Evolutionary conservation across 2,113 vertebrate species (phyloP).

Genomic region (Labrus mixtus): DNA sequence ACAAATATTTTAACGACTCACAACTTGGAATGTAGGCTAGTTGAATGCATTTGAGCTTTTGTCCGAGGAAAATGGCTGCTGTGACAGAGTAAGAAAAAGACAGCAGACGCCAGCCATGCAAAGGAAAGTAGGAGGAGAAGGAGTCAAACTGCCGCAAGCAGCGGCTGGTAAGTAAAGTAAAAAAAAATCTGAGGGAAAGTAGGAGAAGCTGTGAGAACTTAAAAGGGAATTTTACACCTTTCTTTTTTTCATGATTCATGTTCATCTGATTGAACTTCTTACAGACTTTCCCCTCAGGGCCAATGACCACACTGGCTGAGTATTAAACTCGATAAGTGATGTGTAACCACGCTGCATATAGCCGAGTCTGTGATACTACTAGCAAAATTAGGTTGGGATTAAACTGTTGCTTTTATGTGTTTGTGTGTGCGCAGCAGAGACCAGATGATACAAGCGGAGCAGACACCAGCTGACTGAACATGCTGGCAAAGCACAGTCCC

Average conservation of each 20-base stretch:
- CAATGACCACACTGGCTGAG: conserved; percentile 20
- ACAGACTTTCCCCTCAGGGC: conserved; percentile 8
- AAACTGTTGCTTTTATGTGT: neutral
- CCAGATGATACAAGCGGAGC: conserved; percentile 9
- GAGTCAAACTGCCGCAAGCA: neutral
- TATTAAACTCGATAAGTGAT: conserved; percentile 38
- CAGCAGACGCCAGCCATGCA: neutral
- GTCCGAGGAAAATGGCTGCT: too few relatives aligned
- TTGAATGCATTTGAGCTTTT: neutral
- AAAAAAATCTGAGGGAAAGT: neutral
- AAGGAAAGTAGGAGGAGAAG: too few relatives aligned
- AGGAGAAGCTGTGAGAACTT: conserved; percentile 21
- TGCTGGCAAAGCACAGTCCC: conserved; percentile 57
- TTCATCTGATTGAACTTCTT: conserved; percentile 48
- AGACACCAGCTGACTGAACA: conserved; percentile 62
- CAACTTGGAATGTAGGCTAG: neutral
- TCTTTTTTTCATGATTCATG: conserved; percentile 17
- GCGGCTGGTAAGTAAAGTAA: neutral
- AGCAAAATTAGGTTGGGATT: neutral
- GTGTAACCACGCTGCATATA: conserved; percentile 10
- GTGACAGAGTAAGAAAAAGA: neutral
- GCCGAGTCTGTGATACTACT: neutral
- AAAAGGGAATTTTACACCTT: conserved; percentile 42
- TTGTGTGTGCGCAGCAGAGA: neutral
- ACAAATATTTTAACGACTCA: too few relatives aligned